phyloP scores from a whole-genome alignment of 2,888 invertebrate genomes.

The Drosophila ustulata region DNA sequence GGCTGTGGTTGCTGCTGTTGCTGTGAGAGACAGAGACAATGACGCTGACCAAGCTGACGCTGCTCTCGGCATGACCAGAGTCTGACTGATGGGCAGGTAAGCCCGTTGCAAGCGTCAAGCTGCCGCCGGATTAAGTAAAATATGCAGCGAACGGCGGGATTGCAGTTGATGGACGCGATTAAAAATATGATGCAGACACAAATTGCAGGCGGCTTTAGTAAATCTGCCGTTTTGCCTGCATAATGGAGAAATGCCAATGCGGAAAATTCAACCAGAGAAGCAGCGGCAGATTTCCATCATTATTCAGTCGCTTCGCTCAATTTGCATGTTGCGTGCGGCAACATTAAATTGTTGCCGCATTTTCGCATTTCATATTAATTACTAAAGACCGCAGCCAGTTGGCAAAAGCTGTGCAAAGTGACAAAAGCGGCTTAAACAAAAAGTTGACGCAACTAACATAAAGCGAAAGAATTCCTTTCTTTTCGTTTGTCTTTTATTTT shows the following conservation, averaged over 20 bases:
- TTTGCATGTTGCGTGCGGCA: slow-evolving; percentile 12
- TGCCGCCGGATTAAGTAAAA: slow-evolving; percentile 57
- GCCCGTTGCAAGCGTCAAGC: slow-evolving; percentile 51
- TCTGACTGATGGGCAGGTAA: slow-evolving; percentile 71
- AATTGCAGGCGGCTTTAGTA: slow-evolving; percentile 48
- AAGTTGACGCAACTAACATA: neutral
- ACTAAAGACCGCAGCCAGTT: slow-evolving; percentile 26
- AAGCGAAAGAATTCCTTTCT: slow-evolving; percentile 9
- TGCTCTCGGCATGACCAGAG: slow-evolving; percentile 6
- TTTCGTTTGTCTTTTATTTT: slow-evolving; percentile 14
- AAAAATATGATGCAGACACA: slow-evolving; percentile 46
- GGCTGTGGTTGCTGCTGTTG: slow-evolving; percentile 23
- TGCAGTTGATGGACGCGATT: slow-evolving; percentile 50
- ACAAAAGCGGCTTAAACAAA: slow-evolving; percentile 24
- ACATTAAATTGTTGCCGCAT: slow-evolving; percentile 31
- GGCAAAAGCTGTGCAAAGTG: slow-evolving; percentile 3
- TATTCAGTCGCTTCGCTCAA: slow-evolving; percentile 5
- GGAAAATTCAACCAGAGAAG: slow-evolving; percentile 5
- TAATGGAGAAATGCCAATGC: slow-evolving; percentile 38
- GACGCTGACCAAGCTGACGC: slow-evolving; percentile 9
- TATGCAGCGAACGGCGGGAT: slow-evolving; percentile 32
- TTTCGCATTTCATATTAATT: slow-evolving; percentile 50
- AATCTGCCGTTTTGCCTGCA: slow-evolving; percentile 53
- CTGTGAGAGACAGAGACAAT: slow-evolving; percentile 4
- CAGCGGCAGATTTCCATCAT: slow-evolving; percentile 4